Conservation (phyloP, 2,113 vertebrate species). For the Platysteira castanea region DNA sequence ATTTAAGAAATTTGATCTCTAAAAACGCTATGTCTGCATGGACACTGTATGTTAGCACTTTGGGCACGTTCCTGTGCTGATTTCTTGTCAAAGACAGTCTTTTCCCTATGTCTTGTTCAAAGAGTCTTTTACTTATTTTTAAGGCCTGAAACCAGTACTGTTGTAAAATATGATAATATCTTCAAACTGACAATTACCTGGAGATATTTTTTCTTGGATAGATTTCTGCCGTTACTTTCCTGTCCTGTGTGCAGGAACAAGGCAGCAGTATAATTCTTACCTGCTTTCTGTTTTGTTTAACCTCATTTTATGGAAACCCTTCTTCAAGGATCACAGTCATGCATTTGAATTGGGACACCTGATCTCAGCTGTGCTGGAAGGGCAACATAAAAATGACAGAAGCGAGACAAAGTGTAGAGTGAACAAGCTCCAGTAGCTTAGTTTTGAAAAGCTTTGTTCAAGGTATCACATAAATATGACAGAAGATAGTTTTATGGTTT, state of each 20-base stretch:
- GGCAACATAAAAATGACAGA: slow-evolving; percentile 25
- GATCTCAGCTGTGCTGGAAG: neutral
- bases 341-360: neutral
- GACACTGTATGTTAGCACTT: neutral
- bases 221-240: neutral
- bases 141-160: neutral
- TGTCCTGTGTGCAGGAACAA: neutral
- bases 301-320: neutral
- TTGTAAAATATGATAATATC: neutral
- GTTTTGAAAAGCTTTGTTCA: slow-evolving; percentile 19
- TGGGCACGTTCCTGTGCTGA: neutral
- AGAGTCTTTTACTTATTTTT: neutral
- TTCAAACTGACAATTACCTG: slow-evolving; percentile 13
- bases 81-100: neutral
- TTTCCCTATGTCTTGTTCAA: neutral
- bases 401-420: neutral
- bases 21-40: neutral
- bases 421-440: neutral
- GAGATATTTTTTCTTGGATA: neutral
- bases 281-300: neutral
- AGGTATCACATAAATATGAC: slow-evolving; percentile 32
- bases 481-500: slow-evolving; percentile 18
- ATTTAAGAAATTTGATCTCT: neutral
- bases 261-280: neutral
- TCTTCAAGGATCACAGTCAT: neutral